These are phyloP conservation scores for Odontamblyopus rebecca DNA, from an alignment of 2,797 vertebrate genomes.

Conservation along the genomic window DNA sequence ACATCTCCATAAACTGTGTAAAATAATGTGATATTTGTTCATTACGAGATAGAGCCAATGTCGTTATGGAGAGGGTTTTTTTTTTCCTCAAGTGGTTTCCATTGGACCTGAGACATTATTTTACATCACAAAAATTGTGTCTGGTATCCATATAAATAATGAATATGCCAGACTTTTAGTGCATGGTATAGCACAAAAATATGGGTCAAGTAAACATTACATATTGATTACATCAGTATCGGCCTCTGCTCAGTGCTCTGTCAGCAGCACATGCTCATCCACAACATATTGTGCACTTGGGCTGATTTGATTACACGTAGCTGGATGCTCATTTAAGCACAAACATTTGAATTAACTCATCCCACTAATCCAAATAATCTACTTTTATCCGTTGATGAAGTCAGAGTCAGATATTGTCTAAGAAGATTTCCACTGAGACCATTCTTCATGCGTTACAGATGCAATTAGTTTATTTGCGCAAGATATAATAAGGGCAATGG, in stretches of 20 bases:
- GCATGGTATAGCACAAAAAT: constrained; percentile 38
- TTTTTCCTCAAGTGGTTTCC: background rate
- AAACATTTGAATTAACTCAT: constrained; percentile 43
- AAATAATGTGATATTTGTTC: too few relatives aligned
- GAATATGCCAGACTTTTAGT: background rate
- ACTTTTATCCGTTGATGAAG: constrained; percentile 34
- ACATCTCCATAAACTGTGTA: background rate
- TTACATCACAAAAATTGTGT: background rate
- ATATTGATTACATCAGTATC: constrained; percentile 61
- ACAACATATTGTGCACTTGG: constrained; percentile 22
- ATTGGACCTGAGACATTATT: constrained; percentile 11
- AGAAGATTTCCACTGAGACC: constrained; percentile 17
- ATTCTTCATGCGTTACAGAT: background rate
- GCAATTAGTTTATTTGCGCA: background rate
- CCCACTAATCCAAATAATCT: constrained; percentile 66
- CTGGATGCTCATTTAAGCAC: constrained; percentile 31
- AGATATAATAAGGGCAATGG: background rate
- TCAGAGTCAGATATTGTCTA: constrained; percentile 38
- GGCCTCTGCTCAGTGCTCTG: constrained; percentile 31
- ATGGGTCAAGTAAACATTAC: constrained; percentile 53
- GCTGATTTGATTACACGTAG: constrained; percentile 27
- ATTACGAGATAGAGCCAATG: too few relatives aligned
- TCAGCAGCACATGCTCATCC: constrained; percentile 56
- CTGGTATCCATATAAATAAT: constrained; percentile 39
- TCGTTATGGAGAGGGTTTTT: background rate